A percentile compares a stretch with the other conserved stretches of the same genome.
phyloP scores from a whole-genome alignment of 1,140 invertebrate species.

The Lithobius niger region DNA sequence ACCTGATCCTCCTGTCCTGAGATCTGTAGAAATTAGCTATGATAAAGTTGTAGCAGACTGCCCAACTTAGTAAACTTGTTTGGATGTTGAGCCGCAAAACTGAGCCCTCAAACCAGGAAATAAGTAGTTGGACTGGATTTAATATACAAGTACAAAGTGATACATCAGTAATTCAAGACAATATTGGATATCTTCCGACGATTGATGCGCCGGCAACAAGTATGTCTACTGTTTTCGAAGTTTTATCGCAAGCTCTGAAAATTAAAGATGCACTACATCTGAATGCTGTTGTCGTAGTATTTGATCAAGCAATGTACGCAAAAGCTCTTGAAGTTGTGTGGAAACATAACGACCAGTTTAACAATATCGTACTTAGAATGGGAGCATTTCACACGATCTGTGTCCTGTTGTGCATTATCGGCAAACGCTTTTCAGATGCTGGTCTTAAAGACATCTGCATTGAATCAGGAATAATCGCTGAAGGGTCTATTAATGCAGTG shows the following conservation, averaged over 20 bases:
- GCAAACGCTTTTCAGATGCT: background rate
- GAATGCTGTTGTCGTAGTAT: too few species aligned
- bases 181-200: slow-evolving; percentile 9
- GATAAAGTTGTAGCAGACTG: background rate
- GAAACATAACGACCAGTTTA: too few species aligned
- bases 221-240: slow-evolving; percentile 12
- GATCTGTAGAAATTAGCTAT: background rate
- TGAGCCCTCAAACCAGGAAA: background rate
- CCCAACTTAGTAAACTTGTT: background rate
- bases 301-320: too few species aligned
- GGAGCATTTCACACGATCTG: too few species aligned
- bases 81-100: slow-evolving; percentile 4
- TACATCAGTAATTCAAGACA: background rate
- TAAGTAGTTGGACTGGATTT: slow-evolving; percentile 9
- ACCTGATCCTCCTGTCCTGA: background rate
- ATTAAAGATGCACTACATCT: too few species aligned
- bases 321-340: too few species aligned
- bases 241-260: slow-evolving; percentile 9
- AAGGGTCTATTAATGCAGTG: background rate
- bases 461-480: too few species aligned
- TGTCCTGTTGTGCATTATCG: too few species aligned
- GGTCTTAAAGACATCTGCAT: background rate
- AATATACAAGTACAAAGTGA: background rate
- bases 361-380: too few species aligned
- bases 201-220: slow-evolving; percentile 14